Evolutionary conservation across 2,888 invertebrate genomes (phyloP), one percentile per base, ranked within the genome.

Genomic region (Lagria hirta): DNA sequence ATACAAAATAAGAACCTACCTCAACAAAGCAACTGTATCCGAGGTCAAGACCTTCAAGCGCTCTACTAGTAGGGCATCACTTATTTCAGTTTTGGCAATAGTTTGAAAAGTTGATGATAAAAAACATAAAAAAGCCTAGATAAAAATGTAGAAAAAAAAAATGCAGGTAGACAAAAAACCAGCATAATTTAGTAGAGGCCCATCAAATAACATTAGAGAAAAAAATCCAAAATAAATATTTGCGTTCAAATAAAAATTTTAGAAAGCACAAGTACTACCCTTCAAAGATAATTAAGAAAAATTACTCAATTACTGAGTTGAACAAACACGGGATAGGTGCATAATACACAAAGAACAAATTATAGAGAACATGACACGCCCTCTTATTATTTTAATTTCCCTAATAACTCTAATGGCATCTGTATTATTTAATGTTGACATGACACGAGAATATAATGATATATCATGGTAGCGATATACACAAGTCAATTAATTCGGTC

Each of bases 341-440:
- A 43, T 43, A 23, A 32, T 34, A 27, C 29, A 10, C 36, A 30
- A 26, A 30, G 36, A 32, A 30, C 16, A 37, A 43, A 48, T 44
- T 48, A 38, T 42, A 49, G 37, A 40, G 44, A 35, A 37, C 37
- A 38, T 28, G 51, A 26, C 51, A 57, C 58, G 58, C 58, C 58
- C 48, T 38, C 55, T 57, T 57, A 58, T 57, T 58, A 58, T 55
- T 57, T 57, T 58, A 58, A 56, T 57, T 58, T 52, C 48, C 49
- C 48, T 57, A 57, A 57, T 55, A 45, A 47, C 48, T 26, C 46
- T 55, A 53, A 57, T 56, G 38, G 44, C 21, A 36, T 33, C 44
- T 38, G 44, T 44, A 44, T 38, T 44, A 44, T 44, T 44, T 44
- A 37, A 44, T 32, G 38, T 37, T 27, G 37, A 44, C 44, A 44